Conservation (phyloP, 1,140 invertebrate species). For the Phenacoccus solenopsis region DNA sequence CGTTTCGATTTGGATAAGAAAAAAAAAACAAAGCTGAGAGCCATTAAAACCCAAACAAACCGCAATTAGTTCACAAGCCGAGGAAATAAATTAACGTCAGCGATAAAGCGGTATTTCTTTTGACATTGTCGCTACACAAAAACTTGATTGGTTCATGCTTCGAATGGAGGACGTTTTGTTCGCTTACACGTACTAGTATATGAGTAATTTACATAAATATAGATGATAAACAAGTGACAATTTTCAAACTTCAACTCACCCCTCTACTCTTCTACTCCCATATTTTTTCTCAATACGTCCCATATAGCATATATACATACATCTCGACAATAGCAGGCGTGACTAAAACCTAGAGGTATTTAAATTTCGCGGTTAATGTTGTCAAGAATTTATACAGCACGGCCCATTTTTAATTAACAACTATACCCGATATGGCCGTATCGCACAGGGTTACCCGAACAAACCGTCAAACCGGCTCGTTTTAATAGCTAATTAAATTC, state of each 20-base stretch:
- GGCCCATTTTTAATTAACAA: neutral
- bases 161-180: neutral
- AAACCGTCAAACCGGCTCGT: too few species aligned
- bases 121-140: conserved; percentile 1
- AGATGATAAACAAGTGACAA: conserved; percentile 2
- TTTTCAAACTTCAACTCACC: neutral
- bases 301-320: neutral
- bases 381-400: neutral
- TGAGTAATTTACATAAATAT: neutral
- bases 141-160: neutral
- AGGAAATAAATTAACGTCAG: neutral
- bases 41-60: neutral
- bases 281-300: too few species aligned
- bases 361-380: neutral
- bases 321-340: neutral
- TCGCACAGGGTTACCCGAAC: too few species aligned
- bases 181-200: neutral
- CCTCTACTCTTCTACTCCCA: too few species aligned
- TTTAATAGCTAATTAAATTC: too few species aligned
- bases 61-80: neutral
- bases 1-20: neutral
- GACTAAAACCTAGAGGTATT: neutral
- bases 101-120: neutral
- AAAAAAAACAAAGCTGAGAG: neutral
- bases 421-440: too few species aligned